phyloP scores from a whole-genome alignment of 2,888 invertebrate genomes.

The Periphyllus acericola region DNA sequence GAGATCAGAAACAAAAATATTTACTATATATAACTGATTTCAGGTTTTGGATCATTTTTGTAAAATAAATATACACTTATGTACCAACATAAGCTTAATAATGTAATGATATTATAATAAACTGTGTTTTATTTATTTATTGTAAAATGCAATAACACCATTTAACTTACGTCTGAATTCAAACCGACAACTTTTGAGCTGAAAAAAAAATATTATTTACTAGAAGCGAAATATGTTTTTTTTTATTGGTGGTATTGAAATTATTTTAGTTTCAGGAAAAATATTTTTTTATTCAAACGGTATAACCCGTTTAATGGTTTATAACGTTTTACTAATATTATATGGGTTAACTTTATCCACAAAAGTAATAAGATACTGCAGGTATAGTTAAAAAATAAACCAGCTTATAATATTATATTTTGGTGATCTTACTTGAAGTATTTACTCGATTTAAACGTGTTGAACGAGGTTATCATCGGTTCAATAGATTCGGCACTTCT shows the following conservation, averaged over 20 bases:
- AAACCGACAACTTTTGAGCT: background rate
- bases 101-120: too few species aligned
- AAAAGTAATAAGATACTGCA: background rate
- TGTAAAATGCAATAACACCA: too few species aligned
- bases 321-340: background rate
- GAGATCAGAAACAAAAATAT: too few species aligned
- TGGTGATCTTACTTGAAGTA: constrained; percentile 7
- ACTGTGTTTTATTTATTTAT: too few species aligned
- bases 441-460: constrained; percentile 36
- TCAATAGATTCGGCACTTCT: background rate
- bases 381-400: too few species aligned
- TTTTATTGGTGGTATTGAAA: background rate
- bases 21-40: too few species aligned
- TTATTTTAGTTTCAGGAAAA: background rate
- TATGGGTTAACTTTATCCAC: background rate
- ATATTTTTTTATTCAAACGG: background rate
- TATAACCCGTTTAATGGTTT: too few species aligned
- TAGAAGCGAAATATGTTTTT: background rate
- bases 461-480: background rate
- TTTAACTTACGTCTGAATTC: constrained; percentile 39
- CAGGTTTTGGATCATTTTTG: too few species aligned
- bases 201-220: constrained; percentile 2
- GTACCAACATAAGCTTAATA: too few species aligned
- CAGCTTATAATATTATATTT: background rate
- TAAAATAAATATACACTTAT: too few species aligned